Conservation (phyloP, 2,113 vertebrate genomes). For the Bombycilla garrulus region DNA sequence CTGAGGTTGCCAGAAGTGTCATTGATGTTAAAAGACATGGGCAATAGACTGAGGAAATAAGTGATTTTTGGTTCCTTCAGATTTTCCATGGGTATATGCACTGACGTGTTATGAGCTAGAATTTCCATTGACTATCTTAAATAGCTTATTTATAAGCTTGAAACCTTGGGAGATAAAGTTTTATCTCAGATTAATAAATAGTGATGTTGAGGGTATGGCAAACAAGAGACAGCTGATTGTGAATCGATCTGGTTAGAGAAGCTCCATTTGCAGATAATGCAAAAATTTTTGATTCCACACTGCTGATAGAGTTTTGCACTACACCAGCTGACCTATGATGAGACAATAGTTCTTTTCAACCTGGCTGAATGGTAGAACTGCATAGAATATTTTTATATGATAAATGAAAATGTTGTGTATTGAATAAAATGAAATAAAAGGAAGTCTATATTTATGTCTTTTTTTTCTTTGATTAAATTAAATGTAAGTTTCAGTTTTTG, state of each 20-base stretch:
- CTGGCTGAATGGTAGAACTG: background rate
- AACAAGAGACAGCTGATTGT: background rate
- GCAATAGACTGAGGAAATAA: background rate
- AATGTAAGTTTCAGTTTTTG: background rate
- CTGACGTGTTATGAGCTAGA: background rate
- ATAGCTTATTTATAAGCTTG: background rate
- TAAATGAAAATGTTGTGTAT: rapidly evolving
- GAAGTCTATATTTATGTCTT: background rate
- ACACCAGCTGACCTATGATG: background rate
- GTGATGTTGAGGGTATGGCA: background rate
- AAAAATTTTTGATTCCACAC: background rate
- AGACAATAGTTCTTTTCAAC: background rate
- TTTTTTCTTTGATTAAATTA: background rate
- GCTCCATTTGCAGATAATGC: background rate
- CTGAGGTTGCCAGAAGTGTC: background rate
- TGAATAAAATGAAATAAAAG: background rate
- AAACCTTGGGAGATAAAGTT: background rate
- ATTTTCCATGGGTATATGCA: background rate
- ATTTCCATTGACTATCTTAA: background rate
- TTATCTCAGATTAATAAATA: background rate
- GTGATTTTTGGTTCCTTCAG: background rate
- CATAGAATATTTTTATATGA: background rate
- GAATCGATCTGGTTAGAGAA: background rate
- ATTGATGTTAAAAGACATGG: background rate
- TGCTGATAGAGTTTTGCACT: background rate